A percentile compares a stretch with the other conserved stretches of the same genome.
These are phyloP conservation scores for Anneissia japonica DNA, from an alignment of 35 echinoderm and acorn worm genomes.

Conservation along the genomic window DNA sequence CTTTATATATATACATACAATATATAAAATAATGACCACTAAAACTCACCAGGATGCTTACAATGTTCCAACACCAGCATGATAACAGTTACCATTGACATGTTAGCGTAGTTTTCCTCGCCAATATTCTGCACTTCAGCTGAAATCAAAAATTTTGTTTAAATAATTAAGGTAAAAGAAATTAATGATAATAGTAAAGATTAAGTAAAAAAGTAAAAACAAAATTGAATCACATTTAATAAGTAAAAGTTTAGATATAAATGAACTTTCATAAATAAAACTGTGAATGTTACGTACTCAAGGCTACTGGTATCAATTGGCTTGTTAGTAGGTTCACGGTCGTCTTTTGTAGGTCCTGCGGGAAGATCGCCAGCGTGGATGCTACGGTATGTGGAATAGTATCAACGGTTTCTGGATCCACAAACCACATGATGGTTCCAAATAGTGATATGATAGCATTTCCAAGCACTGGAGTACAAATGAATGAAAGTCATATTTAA, in stretches of 20 bases:
- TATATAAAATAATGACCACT: background rate
- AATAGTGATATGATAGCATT: constrained; percentile 86
- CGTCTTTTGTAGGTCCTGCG: constrained; percentile 57
- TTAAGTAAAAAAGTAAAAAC: background rate
- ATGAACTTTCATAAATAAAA: background rate
- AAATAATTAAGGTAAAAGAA: too few relatives aligned
- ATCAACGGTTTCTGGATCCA: constrained; percentile 87
- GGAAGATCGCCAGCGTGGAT: constrained; percentile 80
- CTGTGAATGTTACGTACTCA: constrained; percentile 52
- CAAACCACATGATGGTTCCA: constrained; percentile 81
- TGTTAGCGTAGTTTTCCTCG: constrained; percentile 70
- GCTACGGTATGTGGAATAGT: constrained; percentile 96
- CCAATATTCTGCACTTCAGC: constrained; percentile 78
- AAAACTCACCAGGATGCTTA: constrained; percentile 69
- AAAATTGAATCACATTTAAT: background rate
- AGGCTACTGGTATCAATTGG: constrained; percentile 75
- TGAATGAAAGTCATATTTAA: too few relatives aligned
- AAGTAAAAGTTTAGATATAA: background rate
- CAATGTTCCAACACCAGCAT: constrained; percentile 87
- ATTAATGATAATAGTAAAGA: too few relatives aligned
- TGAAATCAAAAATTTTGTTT: too few relatives aligned
- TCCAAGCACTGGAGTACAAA: constrained; percentile 56
- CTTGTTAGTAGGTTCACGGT: constrained; percentile 81
- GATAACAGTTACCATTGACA: constrained; percentile 88
- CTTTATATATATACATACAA: background rate